Evolutionary conservation across 1,140 invertebrate genomes (phyloP).

Genomic region (Calephelis virginiensis): DNA sequence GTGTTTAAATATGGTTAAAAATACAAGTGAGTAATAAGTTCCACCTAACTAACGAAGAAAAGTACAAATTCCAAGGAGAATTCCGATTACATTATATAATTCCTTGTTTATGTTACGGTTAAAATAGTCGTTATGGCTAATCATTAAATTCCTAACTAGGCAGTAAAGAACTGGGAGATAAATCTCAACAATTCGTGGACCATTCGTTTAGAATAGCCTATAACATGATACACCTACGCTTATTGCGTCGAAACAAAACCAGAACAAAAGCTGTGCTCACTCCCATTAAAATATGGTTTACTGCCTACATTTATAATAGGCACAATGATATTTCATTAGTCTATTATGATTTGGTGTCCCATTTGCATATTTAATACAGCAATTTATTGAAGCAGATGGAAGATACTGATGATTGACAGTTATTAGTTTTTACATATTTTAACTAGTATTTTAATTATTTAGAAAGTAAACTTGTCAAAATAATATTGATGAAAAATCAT

Average conservation of each 20-base stretch:
- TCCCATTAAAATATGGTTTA: constrained; percentile 20
- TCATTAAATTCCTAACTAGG: constrained; percentile 43
- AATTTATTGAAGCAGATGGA: constrained; percentile 13
- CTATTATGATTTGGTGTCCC: neutral
- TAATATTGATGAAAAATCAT: neutral
- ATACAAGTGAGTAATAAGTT: too few relatives aligned
- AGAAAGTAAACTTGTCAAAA: constrained; percentile 5
- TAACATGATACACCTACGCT: constrained; percentile 53
- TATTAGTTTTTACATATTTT: constrained; percentile 3
- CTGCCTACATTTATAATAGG: constrained; percentile 14
- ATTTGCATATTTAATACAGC: constrained; percentile 12
- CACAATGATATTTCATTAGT: constrained; percentile 24
- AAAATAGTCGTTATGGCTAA: constrained; percentile 36
- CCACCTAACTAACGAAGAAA: too few relatives aligned
- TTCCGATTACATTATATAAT: constrained; percentile 22
- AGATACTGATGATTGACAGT: constrained; percentile 13
- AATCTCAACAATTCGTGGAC: constrained; percentile 55
- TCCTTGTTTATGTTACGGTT: neutral
- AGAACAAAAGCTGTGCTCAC: constrained; percentile 26
- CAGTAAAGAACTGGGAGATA: constrained; percentile 51
- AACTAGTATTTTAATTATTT: neutral
- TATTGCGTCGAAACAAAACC: constrained; percentile 25
- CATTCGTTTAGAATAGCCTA: constrained; percentile 48
- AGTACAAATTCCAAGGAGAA: constrained; percentile 23
- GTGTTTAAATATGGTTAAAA: too few relatives aligned